A percentile compares a stretch with the other conserved stretches of the same genome.
Conservation (phyloP, 2,888 invertebrate genomes). For the Mermis nigrescens region DNA sequence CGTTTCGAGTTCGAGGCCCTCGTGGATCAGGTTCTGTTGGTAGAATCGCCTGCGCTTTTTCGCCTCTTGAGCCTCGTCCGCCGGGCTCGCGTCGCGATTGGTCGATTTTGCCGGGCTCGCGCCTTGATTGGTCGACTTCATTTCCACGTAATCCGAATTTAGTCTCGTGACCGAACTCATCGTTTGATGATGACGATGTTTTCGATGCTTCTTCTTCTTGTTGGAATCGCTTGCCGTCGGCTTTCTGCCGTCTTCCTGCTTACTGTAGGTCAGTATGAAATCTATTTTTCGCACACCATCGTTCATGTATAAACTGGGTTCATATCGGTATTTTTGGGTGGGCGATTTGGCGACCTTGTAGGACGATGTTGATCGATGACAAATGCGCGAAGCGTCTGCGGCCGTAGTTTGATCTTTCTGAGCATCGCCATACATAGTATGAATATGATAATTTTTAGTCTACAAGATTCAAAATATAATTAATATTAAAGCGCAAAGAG, state of each 20-base stretch:
- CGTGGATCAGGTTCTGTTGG: not conserved
- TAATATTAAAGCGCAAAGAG: too few species aligned
- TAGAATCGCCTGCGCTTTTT: not conserved
- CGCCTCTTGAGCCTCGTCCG: not conserved
- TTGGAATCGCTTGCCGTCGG: not conserved
- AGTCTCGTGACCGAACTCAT: not conserved
- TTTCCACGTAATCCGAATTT: not conserved
- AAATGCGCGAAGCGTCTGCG: too few species aligned
- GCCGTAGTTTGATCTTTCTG: too few species aligned
- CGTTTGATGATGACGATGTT: not conserved
- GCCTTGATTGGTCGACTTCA: not conserved
- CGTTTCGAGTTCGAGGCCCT: not conserved
- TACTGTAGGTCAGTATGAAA: not conserved
- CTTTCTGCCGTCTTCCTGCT: not conserved
- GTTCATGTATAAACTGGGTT: conserved; percentile 1
- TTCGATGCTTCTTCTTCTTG: not conserved
- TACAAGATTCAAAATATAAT: too few species aligned
- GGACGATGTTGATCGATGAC: too few species aligned
- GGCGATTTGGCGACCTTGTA: too few species aligned
- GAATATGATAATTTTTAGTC: too few species aligned
- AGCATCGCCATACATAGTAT: too few species aligned
- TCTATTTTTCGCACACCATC: not conserved
- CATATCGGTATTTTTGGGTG: too few species aligned
- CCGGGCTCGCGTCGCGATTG: not conserved
- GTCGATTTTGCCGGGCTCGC: not conserved